These are phyloP conservation scores for Aldabrachelys gigantea DNA, from an alignment of 2,113 vertebrate species.

Conservation along the genomic window DNA sequence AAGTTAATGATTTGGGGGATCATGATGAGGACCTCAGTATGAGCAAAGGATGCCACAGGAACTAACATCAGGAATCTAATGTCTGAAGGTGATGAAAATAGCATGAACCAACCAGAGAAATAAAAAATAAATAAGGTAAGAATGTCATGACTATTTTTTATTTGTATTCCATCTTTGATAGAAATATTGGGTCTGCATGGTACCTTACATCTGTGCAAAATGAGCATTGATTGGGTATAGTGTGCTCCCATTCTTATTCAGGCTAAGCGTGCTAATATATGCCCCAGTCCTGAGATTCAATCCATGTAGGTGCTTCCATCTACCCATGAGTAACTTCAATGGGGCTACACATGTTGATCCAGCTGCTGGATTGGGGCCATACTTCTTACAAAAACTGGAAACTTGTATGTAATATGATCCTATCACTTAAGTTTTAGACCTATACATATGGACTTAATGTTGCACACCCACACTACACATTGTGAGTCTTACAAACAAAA, in stretches of 20 bases:
- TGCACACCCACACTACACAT: background rate
- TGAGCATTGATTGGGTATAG: too few relatives aligned
- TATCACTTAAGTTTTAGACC: background rate
- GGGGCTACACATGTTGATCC: background rate
- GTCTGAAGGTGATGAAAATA: background rate
- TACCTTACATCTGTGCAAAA: too few relatives aligned
- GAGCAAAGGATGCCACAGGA: background rate
- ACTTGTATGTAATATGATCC: background rate
- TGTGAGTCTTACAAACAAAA: background rate
- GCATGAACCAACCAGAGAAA: background rate
- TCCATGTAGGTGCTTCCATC: background rate
- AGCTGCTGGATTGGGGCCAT: background rate
- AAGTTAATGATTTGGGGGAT: background rate
- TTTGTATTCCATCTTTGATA: too few relatives aligned
- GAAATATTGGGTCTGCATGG: too few relatives aligned
- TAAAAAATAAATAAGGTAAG: too few relatives aligned
- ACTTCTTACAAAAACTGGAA: background rate
- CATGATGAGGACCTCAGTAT: background rate
- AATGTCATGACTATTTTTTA: too few relatives aligned
- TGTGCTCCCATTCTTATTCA: too few relatives aligned
- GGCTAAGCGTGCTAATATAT: too few relatives aligned
- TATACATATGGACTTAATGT: background rate
- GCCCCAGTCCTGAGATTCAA: background rate
- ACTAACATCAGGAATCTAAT: background rate
- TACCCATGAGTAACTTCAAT: background rate